Percentiles rank a stretch among this genome's conserved stretches.
These are phyloP conservation scores for Labeo rohita DNA, from an alignment of 2,113 vertebrate species.

Conservation along the genomic window DNA sequence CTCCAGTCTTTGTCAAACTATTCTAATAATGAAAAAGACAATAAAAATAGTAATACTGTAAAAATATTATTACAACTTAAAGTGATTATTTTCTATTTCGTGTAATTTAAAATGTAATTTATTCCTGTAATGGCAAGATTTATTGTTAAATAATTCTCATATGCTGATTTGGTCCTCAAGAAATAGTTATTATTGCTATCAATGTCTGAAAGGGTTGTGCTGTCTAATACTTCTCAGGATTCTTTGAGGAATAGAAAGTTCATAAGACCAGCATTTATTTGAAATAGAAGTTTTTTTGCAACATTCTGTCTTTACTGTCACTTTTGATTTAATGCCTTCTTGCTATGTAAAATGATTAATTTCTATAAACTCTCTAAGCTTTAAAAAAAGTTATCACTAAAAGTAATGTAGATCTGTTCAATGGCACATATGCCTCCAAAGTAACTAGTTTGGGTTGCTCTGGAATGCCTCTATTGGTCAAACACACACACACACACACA, in stretches of 20 bases:
- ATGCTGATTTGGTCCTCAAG: neutral
- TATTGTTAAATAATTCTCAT: neutral
- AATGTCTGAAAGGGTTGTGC: neutral
- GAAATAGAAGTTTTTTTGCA: neutral
- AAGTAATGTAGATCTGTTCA: neutral
- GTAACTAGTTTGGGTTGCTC: conserved; percentile 5
- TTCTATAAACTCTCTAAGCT: neutral
- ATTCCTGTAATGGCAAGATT: too few species aligned
- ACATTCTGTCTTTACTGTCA: neutral
- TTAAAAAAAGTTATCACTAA: neutral
- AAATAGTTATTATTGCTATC: neutral
- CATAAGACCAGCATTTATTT: neutral
- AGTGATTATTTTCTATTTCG: too few species aligned
- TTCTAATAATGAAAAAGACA: too few species aligned
- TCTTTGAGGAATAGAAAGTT: neutral
- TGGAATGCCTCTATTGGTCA: conserved; percentile 1
- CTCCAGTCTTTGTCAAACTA: too few species aligned
- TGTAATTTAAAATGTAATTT: too few species aligned
- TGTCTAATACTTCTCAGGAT: neutral
- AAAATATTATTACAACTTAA: too few species aligned
- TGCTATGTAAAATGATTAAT: neutral
- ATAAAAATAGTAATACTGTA: too few species aligned
- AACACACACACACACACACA: conserved; percentile 18
- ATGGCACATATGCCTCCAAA: conserved; percentile 34
- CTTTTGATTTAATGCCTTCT: neutral